phyloP scores from a whole-genome alignment of 2,888 invertebrate species.

The Clitarchus hookeri region DNA sequence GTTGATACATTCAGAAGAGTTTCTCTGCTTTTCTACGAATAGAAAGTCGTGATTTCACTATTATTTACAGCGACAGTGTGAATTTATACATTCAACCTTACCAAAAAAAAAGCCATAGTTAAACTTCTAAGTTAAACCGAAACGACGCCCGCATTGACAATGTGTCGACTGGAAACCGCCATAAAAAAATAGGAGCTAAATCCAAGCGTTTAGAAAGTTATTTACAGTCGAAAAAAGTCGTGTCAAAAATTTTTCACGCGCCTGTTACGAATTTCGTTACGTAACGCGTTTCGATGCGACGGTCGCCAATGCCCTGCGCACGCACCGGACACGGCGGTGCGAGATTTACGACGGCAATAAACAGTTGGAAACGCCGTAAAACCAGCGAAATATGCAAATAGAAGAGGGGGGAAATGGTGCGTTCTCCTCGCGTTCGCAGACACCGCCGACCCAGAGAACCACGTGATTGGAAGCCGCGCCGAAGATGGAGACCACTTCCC shows the following conservation, averaged over 20 bases:
- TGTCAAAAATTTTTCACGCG: not conserved
- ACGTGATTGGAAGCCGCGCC: too few relatives aligned
- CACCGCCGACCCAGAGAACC: too few relatives aligned
- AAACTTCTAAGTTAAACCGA: too few relatives aligned
- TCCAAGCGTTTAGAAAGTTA: not conserved
- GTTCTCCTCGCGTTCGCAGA: not conserved
- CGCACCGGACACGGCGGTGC: not conserved
- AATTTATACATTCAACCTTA: too few relatives aligned
- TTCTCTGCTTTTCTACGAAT: too few relatives aligned
- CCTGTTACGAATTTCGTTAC: not conserved
- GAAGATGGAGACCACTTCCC: too few relatives aligned
- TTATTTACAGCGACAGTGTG: too few relatives aligned
- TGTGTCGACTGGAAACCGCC: not conserved
- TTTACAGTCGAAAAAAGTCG: not conserved
- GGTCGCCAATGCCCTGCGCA: not conserved
- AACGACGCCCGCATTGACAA: too few relatives aligned
- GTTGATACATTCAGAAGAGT: too few relatives aligned
- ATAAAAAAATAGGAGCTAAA: not conserved
- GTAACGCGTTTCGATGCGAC: not conserved
- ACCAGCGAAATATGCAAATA: not conserved
- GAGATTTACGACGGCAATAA: not conserved
- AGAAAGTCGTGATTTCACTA: too few relatives aligned
- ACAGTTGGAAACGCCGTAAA: not conserved
- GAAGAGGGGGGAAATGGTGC: not conserved
- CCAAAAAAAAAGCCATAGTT: too few relatives aligned